A percentile compares a stretch with the other conserved stretches of the same genome.
Evolutionary conservation across 2,888 invertebrate species (phyloP).

Genomic region (Ferdinandea cuprea): DNA sequence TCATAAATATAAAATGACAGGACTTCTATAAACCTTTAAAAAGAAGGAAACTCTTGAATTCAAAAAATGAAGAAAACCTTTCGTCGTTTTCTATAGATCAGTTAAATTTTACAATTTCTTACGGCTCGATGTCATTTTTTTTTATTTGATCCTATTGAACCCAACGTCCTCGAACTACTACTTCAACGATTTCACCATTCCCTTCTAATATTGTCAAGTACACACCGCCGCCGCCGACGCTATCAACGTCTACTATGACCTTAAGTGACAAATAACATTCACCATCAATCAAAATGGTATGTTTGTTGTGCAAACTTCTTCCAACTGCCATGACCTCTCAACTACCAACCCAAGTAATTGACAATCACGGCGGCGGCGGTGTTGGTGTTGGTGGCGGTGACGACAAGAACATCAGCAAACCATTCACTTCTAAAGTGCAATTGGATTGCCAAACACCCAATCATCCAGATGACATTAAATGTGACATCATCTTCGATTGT

Average conservation of each 20-base stretch:
- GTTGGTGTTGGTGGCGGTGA: no score
- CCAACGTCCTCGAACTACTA: background rate
- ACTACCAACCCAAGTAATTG: conserved; percentile 29
- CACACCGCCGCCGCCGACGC: background rate
- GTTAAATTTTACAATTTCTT: no score
- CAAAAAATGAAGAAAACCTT: no score
- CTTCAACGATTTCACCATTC: background rate
- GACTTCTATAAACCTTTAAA: no score
- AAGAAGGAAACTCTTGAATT: no score
- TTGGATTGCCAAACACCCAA: conserved; percentile 55
- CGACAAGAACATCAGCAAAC: conserved; percentile 7
- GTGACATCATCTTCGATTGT: conserved; percentile 55
- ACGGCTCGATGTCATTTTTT: no score
- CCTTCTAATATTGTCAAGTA: conserved; percentile 20
- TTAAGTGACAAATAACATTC: conserved; percentile 65
- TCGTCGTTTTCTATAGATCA: no score
- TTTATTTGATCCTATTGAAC: background rate
- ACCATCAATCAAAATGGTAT: conserved; percentile 61
- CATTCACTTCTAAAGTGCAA: conserved; percentile 69
- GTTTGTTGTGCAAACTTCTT: conserved; percentile 23
- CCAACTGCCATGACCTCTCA: conserved; percentile 33
- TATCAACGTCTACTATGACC: no score
- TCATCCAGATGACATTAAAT: conserved; percentile 40
- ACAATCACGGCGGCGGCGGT: conserved; percentile 15
- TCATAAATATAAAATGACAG: no score